A percentile compares a stretch with the other conserved stretches of the same genome.
Conservation (phyloP, 2,797 vertebrate species). For the Poecile montanus region DNA sequence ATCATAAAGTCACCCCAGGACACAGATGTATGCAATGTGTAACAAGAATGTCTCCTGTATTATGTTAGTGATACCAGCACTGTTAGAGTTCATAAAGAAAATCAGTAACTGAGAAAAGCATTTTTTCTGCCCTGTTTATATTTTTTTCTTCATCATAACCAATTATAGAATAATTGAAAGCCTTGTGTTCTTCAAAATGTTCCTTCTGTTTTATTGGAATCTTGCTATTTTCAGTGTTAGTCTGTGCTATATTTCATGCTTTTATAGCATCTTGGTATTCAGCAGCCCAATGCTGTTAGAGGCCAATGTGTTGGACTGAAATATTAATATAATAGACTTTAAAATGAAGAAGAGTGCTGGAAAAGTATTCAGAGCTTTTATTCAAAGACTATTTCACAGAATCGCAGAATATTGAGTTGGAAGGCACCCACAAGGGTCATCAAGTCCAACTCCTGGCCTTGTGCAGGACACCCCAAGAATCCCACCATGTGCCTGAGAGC, state of each 20-base stretch:
- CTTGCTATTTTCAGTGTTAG: background rate
- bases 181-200: background rate
- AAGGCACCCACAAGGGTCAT: background rate
- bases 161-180: background rate
- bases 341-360: background rate
- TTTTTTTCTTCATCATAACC: background rate
- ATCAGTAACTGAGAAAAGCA: background rate
- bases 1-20: too few species aligned
- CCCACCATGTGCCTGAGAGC: too few species aligned
- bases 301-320: background rate
- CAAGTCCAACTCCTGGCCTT: background rate
- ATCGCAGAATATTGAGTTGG: background rate
- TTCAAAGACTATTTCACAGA: background rate
- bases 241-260: background rate
- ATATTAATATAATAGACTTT: background rate
- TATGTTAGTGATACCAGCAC: too few species aligned
- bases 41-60: constrained; percentile 34
- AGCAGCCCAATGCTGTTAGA: background rate
- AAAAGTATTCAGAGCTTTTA: background rate
- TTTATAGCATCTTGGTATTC: background rate
- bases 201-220: background rate
- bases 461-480: background rate
- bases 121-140: background rate
- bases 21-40: constrained; percentile 6
- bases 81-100: constrained; percentile 1